A percentile compares a stretch with the other conserved stretches of the same genome.
Evolutionary conservation across 2,113 vertebrate genomes (phyloP).

Genomic region (Cettia cetti): DNA sequence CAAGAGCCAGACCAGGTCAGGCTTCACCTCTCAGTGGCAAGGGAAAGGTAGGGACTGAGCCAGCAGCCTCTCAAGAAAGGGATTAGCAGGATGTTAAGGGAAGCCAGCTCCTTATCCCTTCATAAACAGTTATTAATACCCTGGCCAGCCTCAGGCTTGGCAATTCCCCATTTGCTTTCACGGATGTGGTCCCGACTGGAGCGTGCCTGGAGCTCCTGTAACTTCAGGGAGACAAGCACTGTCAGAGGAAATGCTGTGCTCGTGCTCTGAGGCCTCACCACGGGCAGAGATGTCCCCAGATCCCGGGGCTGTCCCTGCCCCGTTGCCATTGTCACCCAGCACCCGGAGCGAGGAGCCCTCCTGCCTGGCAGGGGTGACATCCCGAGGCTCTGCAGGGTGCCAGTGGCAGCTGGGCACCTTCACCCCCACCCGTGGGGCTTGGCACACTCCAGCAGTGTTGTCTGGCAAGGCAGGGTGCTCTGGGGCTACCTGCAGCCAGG

Average conservation of each 20-base stretch:
- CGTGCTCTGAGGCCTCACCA: background rate
- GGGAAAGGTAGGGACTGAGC: background rate
- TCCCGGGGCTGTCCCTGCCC: background rate
- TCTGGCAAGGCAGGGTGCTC: background rate
- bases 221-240: background rate
- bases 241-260: background rate
- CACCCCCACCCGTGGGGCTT: accelerated
- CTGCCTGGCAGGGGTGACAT: background rate
- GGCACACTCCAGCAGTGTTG: accelerated
- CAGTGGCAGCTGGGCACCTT: background rate
- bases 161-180: background rate
- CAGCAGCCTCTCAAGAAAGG: background rate
- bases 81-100: background rate
- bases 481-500: background rate
- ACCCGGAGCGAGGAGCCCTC: accelerated
- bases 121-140: background rate
- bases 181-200: background rate
- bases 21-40: background rate
- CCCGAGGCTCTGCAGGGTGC: background rate
- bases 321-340: accelerated
- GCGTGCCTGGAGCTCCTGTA: background rate
- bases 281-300: background rate
- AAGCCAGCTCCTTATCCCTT: slow-evolving; percentile 14
- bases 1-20: background rate
- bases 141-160: background rate